Evolutionary conservation across 2,888 invertebrate genomes (phyloP).

Genomic region (Chrysina gloriosa): DNA sequence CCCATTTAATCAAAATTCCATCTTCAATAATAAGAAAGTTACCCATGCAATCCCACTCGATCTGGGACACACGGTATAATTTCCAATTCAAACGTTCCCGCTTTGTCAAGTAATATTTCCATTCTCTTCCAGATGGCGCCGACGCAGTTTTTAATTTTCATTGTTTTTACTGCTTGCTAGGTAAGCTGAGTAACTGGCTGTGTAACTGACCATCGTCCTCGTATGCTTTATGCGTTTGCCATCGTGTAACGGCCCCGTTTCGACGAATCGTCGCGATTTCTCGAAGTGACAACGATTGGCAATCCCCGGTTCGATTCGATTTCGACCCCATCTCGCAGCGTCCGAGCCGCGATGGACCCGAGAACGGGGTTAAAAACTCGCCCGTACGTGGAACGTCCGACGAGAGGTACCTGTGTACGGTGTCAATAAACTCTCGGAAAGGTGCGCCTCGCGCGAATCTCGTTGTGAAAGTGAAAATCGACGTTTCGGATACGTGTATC

Average conservation of each 20-base stretch:
- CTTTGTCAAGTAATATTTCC: neutral
- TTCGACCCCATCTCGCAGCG: neutral
- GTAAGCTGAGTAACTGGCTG: constrained; percentile 41
- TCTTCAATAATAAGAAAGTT: too few species aligned
- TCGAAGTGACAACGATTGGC: constrained; percentile 1
- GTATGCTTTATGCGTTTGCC: constrained; percentile 6
- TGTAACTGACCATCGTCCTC: constrained; percentile 35
- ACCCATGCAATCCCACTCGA: too few species aligned
- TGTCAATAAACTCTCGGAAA: constrained; percentile 65
- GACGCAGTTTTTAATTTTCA: constrained; percentile 46
- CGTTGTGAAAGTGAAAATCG: constrained; percentile 64
- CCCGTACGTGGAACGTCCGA: constrained; percentile 39
- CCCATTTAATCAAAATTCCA: too few species aligned
- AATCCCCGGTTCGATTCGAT: neutral
- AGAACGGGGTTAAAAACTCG: constrained; percentile 30
- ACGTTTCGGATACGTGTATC: constrained; percentile 57
- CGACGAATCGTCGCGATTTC: neutral
- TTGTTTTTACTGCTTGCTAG: constrained; percentile 51
- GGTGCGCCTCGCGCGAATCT: constrained; percentile 63
- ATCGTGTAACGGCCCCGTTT: constrained; percentile 5
- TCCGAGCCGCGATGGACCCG: constrained; percentile 10
- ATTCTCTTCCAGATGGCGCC: constrained; percentile 43
- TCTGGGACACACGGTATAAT: too few species aligned
- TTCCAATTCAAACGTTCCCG: constrained; percentile 9
- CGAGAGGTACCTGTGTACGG: constrained; percentile 52